These are phyloP conservation scores for Clistopyga incitator DNA, from an alignment of 2,888 invertebrate species.

Conservation along the genomic window DNA sequence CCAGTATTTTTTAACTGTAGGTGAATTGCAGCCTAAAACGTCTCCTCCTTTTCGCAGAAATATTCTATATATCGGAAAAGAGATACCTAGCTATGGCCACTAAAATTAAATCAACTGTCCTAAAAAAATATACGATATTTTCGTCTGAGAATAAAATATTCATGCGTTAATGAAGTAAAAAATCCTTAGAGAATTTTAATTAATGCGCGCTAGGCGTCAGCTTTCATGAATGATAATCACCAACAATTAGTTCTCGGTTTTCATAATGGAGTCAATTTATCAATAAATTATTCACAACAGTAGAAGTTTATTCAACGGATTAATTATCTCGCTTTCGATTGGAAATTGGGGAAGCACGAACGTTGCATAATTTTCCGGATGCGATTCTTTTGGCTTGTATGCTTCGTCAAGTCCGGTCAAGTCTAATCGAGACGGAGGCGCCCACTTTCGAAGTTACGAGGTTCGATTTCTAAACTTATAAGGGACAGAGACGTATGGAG, in stretches of 20 bases:
- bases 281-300: background rate
- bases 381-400: background rate
- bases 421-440: constrained; percentile 8
- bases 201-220: background rate
- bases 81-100: too few species aligned
- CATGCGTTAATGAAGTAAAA: background rate
- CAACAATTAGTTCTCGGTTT: background rate
- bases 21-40: too few species aligned
- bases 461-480: constrained; percentile 40
- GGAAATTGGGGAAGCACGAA: constrained; percentile 39
- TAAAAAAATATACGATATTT: too few species aligned
- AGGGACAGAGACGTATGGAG: constrained; percentile 25
- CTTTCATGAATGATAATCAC: background rate
- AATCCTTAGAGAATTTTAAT: background rate
- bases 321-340: constrained; percentile 54
- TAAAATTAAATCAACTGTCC: too few species aligned
- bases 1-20: too few species aligned
- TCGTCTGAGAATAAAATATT: too few species aligned
- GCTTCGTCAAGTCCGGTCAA: constrained; percentile 2
- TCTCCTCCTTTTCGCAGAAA: too few species aligned
- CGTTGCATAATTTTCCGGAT: constrained; percentile 44
- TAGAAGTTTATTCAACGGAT: background rate
- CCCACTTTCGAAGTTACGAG: constrained; percentile 35
- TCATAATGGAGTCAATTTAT: background rate
- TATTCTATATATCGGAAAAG: too few species aligned